phyloP scores from a whole-genome alignment of 1,140 invertebrate genomes.

The Himalopsyche phryganea region DNA sequence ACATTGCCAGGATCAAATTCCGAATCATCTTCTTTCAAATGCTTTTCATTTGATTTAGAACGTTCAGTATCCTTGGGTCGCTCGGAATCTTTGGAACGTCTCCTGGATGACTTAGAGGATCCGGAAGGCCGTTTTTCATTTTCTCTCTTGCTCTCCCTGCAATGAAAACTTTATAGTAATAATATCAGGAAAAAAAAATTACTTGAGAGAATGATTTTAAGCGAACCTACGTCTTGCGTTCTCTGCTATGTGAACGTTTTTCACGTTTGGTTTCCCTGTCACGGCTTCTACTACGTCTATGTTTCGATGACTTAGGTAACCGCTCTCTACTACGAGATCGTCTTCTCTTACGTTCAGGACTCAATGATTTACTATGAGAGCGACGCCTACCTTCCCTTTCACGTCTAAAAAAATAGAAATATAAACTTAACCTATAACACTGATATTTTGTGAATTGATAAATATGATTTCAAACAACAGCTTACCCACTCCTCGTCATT shows the following conservation, averaged over 20 bases:
- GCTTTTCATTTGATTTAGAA: slow-evolving; percentile 51
- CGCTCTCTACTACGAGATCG: slow-evolving; percentile 63
- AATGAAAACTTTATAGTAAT: slow-evolving; percentile 14
- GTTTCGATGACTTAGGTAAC: slow-evolving; percentile 48
- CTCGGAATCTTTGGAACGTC: slow-evolving; percentile 43
- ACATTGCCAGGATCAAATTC: slow-evolving; percentile 70
- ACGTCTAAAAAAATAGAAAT: slow-evolving; percentile 37
- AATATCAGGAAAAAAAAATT: slow-evolving; percentile 16
- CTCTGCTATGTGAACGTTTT: slow-evolving; percentile 46
- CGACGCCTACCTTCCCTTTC: slow-evolving; percentile 44
- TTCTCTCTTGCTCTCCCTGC: slow-evolving; percentile 46
- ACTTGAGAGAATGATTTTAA: not conserved
- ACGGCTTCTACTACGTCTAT: slow-evolving; percentile 44
- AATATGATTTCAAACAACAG: not conserved
- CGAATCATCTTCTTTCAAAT: slow-evolving; percentile 58
- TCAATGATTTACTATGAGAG: slow-evolving; percentile 52
- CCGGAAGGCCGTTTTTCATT: slow-evolving; percentile 36
- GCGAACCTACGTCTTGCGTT: slow-evolving; percentile 44
- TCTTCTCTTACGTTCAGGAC: slow-evolving; percentile 60
- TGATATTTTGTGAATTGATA: not conserved
- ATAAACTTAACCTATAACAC: not conserved
- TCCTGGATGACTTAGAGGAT: slow-evolving; percentile 38
- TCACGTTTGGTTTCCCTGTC: slow-evolving; percentile 44
- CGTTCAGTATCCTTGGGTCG: slow-evolving; percentile 49
- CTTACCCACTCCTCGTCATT: slow-evolving; percentile 37